Percentiles rank a stretch among this genome's conserved stretches.
phyloP scores from a whole-genome alignment of 37 sponge, comb jelly and placozoan species.

The Halisarca cf. caerulea region DNA sequence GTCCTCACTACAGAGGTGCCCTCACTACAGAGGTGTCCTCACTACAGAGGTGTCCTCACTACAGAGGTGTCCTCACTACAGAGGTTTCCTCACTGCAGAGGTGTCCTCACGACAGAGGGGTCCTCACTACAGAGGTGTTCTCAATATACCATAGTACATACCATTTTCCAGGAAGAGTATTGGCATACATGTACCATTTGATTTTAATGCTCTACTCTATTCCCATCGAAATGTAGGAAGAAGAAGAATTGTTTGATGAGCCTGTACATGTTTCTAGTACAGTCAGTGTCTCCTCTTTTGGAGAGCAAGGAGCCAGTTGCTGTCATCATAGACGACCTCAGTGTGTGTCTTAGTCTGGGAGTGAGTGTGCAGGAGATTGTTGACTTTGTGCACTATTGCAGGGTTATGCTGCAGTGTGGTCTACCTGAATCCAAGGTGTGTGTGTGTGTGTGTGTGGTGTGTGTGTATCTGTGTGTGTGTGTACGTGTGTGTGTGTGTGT shows the following conservation, averaged over 20 bases:
- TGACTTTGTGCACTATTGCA: conserved; percentile 45
- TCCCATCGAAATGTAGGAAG: neutral
- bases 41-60: no score
- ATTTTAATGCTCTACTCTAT: no score
- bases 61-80: no score
- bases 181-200: no score
- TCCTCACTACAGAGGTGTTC: no score
- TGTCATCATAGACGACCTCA: conserved; percentile 69
- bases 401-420: conserved; percentile 22
- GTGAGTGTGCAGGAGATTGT: conserved; percentile 42
- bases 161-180: no score
- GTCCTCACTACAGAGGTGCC: no score
- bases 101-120: no score
- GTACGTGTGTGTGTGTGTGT: conserved; percentile 9
- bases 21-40: no score
- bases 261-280: neutral
- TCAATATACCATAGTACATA: no score
- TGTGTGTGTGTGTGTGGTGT: neutral
- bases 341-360: conserved; percentile 63
- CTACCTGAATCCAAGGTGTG: conserved; percentile 29
- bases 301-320: conserved; percentile 30
- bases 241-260: neutral
- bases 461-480: neutral
- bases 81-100: no score
- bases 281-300: neutral